These are phyloP conservation scores for Virgularia gustaviana DNA, from an alignment of 92 coral and sea anemone genomes.

Conservation along the genomic window DNA sequence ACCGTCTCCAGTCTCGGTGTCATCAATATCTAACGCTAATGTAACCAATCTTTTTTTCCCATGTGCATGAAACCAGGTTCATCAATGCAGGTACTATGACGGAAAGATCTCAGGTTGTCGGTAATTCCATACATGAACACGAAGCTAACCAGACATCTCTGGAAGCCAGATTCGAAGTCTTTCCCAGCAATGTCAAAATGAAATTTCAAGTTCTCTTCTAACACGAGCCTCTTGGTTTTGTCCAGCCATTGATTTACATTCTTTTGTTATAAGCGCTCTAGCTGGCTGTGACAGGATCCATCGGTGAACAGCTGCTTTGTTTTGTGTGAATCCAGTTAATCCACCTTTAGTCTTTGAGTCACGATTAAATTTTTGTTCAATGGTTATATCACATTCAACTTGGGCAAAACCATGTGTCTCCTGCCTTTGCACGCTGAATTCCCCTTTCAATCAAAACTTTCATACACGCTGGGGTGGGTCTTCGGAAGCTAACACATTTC, in stretches of 20 bases:
- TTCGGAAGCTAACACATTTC: background rate
- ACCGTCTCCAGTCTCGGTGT: too few species aligned
- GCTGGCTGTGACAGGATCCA: constrained; percentile 1
- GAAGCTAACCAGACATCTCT: too few species aligned
- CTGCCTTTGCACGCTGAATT: constrained; percentile 13
- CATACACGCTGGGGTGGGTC: background rate
- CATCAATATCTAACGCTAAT: too few species aligned
- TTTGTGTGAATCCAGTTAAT: background rate
- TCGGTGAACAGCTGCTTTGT: background rate
- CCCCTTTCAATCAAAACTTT: background rate
- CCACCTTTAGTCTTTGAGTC: background rate
- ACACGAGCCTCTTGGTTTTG: background rate
- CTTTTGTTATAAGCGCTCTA: background rate
- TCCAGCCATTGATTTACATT: background rate
- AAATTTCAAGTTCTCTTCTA: background rate
- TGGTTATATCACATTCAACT: constrained; percentile 1
- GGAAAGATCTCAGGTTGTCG: too few species aligned
- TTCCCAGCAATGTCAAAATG: too few species aligned
- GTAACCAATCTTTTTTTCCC: too few species aligned
- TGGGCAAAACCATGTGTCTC: constrained; percentile 10
- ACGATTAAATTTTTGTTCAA: background rate
- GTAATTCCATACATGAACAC: too few species aligned
- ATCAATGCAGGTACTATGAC: too few species aligned
- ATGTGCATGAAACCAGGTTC: too few species aligned
- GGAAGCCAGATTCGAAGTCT: too few species aligned